Evolutionary conservation across 64 coral and sea anemone species (phyloP), one percentile per base, ranked within the genome.

Genomic region (Anthopleura sola): DNA sequence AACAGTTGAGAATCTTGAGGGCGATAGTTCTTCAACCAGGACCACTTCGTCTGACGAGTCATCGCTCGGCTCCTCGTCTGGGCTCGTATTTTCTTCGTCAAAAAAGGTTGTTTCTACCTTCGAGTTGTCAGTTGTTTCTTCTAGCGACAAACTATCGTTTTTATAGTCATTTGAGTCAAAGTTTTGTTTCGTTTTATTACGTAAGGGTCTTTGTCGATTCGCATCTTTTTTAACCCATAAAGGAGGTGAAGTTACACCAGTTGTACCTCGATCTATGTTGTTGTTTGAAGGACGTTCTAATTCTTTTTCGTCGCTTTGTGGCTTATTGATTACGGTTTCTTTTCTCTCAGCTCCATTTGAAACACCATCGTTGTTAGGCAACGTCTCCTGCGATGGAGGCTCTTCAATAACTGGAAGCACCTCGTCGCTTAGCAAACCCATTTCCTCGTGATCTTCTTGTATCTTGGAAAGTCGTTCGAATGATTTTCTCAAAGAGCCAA

Each of bases 1-100:
- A 20, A 95, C 93, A 24, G 93, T 91, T 9, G 93, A 95, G 16
- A 95, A 95, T 78, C 87, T 91, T 2, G 88, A 89, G n/a, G 93
- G 93, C 2, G 64, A 57, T 6, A 95, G 60, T 15, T 95, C 81
- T 60, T 90, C 76, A 46, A 46, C 15, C 14, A 79, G 2, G 6
- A 79, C 36, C 38, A 56, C 33, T 37, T 91, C 33, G 54, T 86
- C 28, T 49, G 55, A 78, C 84, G 83, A 32, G 44, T 60, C 33
- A 54, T 95, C 37, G 90, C 86, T 37, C 90, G 56, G 32, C 76
- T 91, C 55, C 75, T 95, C 64, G 80, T 38, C 24, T 86, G 86
- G 31, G 78, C 76, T 69, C 82, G 85, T 75, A 28, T 66, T 28
- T 9, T 71, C 66, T 33, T 71, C 66, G 14, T 32, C 66, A 4